Percentiles rank a stretch among this genome's conserved stretches.
Evolutionary conservation across 2,888 invertebrate species (phyloP).

Genomic region (Morpho achilles): DNA sequence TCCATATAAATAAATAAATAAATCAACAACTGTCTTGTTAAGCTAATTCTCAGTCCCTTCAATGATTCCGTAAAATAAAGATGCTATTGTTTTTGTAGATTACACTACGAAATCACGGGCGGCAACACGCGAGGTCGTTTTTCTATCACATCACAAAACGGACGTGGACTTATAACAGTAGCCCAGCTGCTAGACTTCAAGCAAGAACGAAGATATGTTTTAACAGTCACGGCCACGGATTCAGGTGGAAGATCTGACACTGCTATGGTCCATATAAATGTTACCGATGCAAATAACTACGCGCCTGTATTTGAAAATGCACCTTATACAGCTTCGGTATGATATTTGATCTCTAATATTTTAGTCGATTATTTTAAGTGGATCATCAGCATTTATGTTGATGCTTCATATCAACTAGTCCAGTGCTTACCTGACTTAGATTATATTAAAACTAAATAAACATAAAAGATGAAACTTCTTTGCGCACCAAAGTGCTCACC

Average conservation of each 20-base stretch:
- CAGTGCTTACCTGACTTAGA: no score
- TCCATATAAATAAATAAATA: no score
- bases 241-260: constrained; percentile 93
- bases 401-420: not conserved
- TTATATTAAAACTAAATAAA: no score
- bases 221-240: constrained; percentile 94
- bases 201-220: constrained; percentile 91
- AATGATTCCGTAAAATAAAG: no score
- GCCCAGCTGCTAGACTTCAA: constrained; percentile 96
- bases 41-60: no score
- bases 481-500: no score
- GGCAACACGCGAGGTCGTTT: constrained; percentile 92
- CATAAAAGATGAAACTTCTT: no score
- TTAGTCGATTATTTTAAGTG: not conserved
- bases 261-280: constrained; percentile 93
- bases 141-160: constrained; percentile 93
- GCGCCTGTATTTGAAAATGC: constrained; percentile 96
- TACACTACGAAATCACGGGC: constrained; percentile 92
- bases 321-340: constrained; percentile 90
- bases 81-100: constrained; percentile 39
- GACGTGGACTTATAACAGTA: constrained; percentile 90
- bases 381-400: not conserved
- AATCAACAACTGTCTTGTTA: no score
- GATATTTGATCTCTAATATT: constrained; percentile 23
- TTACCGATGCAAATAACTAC: constrained; percentile 96